Conservation (phyloP, 2,113 vertebrate genomes). For the Terrapene triunguis region DNA sequence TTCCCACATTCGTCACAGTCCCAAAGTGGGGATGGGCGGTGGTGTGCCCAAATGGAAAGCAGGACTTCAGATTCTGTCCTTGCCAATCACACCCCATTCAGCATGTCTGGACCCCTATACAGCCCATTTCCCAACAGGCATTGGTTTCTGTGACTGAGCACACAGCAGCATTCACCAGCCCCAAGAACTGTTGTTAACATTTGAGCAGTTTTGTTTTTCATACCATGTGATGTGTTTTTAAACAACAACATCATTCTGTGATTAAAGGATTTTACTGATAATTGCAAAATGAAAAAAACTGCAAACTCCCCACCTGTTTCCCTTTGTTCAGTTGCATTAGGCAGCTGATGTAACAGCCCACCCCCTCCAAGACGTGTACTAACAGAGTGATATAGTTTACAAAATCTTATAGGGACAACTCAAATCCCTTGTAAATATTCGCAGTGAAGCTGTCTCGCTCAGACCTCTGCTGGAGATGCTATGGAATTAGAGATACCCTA, state of each 20-base stretch:
- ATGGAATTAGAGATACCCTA: not conserved
- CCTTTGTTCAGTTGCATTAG: fast-evolving
- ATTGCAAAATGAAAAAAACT: fast-evolving
- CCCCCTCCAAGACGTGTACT: not conserved
- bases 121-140: fast-evolving
- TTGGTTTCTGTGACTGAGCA: fast-evolving
- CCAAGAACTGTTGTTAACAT: not conserved
- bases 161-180: not conserved
- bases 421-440: not conserved
- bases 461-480: not conserved
- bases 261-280: not conserved
- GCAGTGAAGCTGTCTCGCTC: not conserved
- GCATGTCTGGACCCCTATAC: fast-evolving
- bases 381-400: not conserved
- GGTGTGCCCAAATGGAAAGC: not conserved
- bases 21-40: not conserved
- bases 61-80: not conserved
- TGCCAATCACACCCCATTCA: not conserved
- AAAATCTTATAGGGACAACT: not conserved
- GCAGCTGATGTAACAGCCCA: not conserved
- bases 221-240: not conserved
- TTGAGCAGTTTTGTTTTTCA: not conserved
- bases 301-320: not conserved
- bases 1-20: not conserved
- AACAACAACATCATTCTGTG: not conserved